Base-by-base conservation (phyloP, 2,888 invertebrate genomes). In the Ptilodon capucinus region DNA sequence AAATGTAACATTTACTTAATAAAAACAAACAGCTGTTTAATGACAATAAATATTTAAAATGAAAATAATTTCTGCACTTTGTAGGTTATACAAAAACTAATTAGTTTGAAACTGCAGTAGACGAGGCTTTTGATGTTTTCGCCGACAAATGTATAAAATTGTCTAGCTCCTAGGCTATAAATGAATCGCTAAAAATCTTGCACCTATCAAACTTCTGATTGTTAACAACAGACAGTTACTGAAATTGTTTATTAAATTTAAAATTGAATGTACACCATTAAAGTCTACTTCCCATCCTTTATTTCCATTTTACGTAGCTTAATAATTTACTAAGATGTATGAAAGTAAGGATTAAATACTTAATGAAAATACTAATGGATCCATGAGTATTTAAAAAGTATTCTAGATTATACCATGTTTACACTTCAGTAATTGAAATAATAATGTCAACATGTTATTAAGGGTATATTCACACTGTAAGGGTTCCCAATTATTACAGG, bases 231-330 rank as follows among this genome's bases (percentile, higher is more conserved):
- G 8, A 23, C 23, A 23, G 8, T 8, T 23, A 8, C 8, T 23
- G n/a, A 23, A 23, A 23, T 23, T 6, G 23, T 8, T 23, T 23
- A 23, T 23, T 23, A 6, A 23, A 8, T 23, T 23, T 34, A 16
- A 34, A 35, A 19, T 6, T 18, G 19, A 38, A 38, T 19, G 18
- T 36, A 7, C 18, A 18, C 13, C 43, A 51, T 54, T 46, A 48
- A 43, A 36, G 43, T 54, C 41, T 46, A 59, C 68, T 71, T 74
- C 70, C 67, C 70, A 61, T 50, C 57, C 39, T 52, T 62, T 49
- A 60, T 70, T 75, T 73, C 65, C 74, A 71, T 72, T 67, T 70
- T 65, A 62, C 53, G 64, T 74, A 75, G 66, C 60, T 62, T 53
- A 60, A 66, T 69, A 66, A 62, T 68, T 67, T 56, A 51, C 60